Evolutionary conservation across 2,113 vertebrate species (phyloP), one percentile per base, ranked within the genome.

Genomic region (Labeo catla): DNA sequence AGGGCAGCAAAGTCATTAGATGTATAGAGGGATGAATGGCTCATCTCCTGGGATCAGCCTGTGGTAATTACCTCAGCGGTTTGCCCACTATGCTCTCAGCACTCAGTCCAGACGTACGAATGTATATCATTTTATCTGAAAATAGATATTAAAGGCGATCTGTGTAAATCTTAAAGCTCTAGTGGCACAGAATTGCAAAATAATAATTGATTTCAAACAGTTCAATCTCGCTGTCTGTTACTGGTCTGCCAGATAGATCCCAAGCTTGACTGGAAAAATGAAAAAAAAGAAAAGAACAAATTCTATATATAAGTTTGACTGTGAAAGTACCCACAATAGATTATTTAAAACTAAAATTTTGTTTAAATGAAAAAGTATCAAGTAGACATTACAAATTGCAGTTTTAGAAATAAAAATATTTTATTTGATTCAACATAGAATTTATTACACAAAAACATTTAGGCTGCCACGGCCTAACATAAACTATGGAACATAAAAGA

Each of bases 21-120:
- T 91, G 90, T 91, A 92, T 90, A 83, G 87, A 84, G 78, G 92
- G 91, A 94, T 93, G 92, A 93, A 92, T 91, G 92, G 91, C 89
- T 89, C 89, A 88, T 84, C 91, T 91, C 89, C 83, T 81, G 90
- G 92, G 92, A 92, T 89, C 91, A 87, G 88, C 77, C 0, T 16
- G 83, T 90, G 88, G 89, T 89, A 88, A 88, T 88, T 90, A 86
- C 85, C 86, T 93, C 87, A 91, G 91, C 86, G 83, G 90, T 81
- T 91, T 84, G 89, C 88, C 88, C 63, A 52, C 19, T 54, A 12
- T 49, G 59, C 65, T 23, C 39, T 49, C 4, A 68, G 23, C 12
- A 23, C 28, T 70, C 13, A 45, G 34, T 54, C n/a, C 36, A 23
- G 28, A 28, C 9, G 19, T 19, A 43, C 66, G 74, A 72, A 57